Conservation (phyloP, 2,888 invertebrate species). For the Blastobasis adustella region DNA sequence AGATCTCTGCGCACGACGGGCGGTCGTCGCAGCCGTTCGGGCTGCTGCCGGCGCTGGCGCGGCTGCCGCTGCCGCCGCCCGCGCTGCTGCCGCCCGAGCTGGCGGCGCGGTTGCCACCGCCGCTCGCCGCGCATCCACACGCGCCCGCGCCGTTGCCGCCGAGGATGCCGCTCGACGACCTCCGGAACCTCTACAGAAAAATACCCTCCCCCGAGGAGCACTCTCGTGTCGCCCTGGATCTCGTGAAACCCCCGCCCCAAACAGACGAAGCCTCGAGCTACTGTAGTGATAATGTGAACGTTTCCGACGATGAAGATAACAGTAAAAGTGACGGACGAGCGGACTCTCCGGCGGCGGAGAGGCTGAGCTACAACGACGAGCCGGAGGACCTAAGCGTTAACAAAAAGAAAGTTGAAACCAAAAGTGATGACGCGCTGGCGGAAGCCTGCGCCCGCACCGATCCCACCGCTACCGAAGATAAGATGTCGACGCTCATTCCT, state of each 20-base stretch:
- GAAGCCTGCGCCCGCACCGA: constrained; percentile 40
- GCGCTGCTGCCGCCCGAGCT: constrained; percentile 78
- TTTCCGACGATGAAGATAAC: constrained; percentile 52
- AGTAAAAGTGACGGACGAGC: constrained; percentile 33
- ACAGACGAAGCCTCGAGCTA: constrained; percentile 52
- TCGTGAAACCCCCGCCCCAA: constrained; percentile 35
- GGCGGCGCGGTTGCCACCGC: constrained; percentile 53
- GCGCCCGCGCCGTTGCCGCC: constrained; percentile 70
- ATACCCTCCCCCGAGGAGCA: constrained; percentile 50
- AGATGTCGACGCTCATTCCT: constrained; percentile 63
- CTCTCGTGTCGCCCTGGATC: constrained; percentile 49
- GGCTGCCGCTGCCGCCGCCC: constrained; percentile 82
- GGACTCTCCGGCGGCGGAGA: constrained; percentile 39
- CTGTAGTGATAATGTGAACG: constrained; percentile 55
- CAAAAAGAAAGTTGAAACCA: constrained; percentile 77
- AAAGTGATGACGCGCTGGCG: constrained; percentile 52
- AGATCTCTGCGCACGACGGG: constrained; percentile 95
- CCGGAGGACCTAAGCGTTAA: constrained; percentile 82
- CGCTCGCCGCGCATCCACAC: constrained; percentile 33
- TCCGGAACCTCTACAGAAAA: constrained; percentile 68
- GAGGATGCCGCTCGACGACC: constrained; percentile 60
- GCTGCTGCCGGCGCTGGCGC: constrained; percentile 80
- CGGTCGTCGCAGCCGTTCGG: constrained; percentile 88
- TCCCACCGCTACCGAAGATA: constrained; percentile 60
- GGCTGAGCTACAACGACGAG: constrained; percentile 70